Percentiles rank a stretch among this genome's conserved stretches.
phyloP scores from a whole-genome alignment of 2,888 invertebrate genomes.

The Graphium colonna region DNA sequence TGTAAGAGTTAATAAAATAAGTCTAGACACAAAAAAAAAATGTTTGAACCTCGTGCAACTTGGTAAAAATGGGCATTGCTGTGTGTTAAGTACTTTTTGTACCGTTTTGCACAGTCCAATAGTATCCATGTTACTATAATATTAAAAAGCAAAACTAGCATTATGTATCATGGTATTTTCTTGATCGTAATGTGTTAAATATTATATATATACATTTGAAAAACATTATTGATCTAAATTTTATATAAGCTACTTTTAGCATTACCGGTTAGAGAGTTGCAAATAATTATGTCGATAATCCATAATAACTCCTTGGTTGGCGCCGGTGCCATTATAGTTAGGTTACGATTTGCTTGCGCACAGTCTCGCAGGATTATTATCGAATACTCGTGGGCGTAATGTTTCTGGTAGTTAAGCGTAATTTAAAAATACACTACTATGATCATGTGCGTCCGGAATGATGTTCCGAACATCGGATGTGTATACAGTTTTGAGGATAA shows the following conservation, averaged over 20 bases:
- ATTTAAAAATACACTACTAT: constrained; percentile 11
- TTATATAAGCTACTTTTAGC: constrained; percentile 7
- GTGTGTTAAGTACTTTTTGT: no score
- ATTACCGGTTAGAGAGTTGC: constrained; percentile 17
- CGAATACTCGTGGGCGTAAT: constrained; percentile 30
- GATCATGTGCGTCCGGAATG: background rate
- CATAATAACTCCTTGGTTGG: constrained; percentile 55
- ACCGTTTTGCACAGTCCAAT: no score
- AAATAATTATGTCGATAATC: constrained; percentile 60
- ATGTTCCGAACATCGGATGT: background rate
- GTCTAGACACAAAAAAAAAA: no score
- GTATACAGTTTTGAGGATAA: background rate
- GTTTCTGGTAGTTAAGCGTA: constrained; percentile 9
- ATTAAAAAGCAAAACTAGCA: no score
- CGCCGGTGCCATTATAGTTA: constrained; percentile 62
- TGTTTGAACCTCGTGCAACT: no score
- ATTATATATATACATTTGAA: constrained; percentile 5
- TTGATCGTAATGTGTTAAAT: background rate
- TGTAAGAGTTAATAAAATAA: no score
- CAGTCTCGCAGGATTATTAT: constrained; percentile 29
- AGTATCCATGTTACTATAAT: no score
- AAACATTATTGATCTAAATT: constrained; percentile 13
- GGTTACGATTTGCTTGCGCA: constrained; percentile 38
- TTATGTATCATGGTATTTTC: no score
- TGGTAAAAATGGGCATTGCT: no score